Conservation (phyloP, 2,888 invertebrate genomes). For the Pediacus dermestoides region DNA sequence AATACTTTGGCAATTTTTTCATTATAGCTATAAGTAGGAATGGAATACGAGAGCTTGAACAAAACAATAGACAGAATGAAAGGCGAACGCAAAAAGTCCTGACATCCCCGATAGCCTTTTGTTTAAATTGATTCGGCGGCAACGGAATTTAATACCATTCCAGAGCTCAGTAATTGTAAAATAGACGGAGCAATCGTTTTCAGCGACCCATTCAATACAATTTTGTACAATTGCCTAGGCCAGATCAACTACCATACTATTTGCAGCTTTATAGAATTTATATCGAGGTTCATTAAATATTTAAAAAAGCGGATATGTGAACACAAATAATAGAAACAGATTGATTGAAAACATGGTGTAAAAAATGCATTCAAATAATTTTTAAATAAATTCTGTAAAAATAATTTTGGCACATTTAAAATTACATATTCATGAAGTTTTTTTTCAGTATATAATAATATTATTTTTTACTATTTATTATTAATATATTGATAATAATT, state of each 20-base stretch:
- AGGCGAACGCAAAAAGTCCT: conserved; percentile 39
- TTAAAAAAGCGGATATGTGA: too few species aligned
- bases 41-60: conserved; percentile 18
- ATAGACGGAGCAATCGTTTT: conserved; percentile 29
- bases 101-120: conserved; percentile 42
- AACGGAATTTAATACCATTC: conserved; percentile 47
- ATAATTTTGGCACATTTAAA: too few species aligned
- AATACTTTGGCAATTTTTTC: conserved; percentile 13
- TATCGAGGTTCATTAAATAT: too few species aligned
- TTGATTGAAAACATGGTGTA: too few species aligned
- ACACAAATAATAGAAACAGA: too few species aligned
- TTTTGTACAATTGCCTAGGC: conserved; percentile 21
- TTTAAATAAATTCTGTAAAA: too few species aligned
- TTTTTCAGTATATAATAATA: too few species aligned
- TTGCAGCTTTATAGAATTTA: too few species aligned
- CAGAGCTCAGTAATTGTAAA: conserved; percentile 40
- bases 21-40: conserved; percentile 15
- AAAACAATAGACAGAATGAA: conserved; percentile 36
- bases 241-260: conserved; percentile 15
- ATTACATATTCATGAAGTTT: too few species aligned
- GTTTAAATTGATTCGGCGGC: conserved; percentile 46
- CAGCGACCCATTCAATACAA: conserved; percentile 24
- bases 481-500: too few species aligned
- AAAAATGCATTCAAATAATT: too few species aligned
- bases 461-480: too few species aligned